Base-by-base conservation (phyloP, 2,797 vertebrate genomes). In the Chelidonichthys spinosus region DNA sequence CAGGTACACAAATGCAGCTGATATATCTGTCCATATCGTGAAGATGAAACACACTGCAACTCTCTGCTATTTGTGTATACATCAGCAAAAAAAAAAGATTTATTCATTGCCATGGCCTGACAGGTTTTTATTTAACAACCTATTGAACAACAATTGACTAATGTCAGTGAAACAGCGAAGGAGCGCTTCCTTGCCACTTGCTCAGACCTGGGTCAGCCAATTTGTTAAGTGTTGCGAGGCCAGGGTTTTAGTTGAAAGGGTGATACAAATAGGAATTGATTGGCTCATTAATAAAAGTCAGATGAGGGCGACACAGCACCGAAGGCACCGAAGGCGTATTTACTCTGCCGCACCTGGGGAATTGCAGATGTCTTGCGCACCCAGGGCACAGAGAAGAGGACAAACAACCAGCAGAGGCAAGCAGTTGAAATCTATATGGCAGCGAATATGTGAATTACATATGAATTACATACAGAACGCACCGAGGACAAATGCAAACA, bases 211-310 rank as follows among this genome's bases (percentile, higher is more conserved):
- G 71, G 76, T 85, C 86, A 88, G 71, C 76, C 76, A 91, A 85
- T 91, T 84, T 89, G 82, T 89, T 89, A 83, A 89, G 83, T 86
- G 85, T 86, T 82, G 82, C 60, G 77, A 80, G 15, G 79, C 52
- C 49, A 42, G 52, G 84, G 37, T 68, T 82, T 81, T 53, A 63
- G 55, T 76, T 86, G 76, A 88, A 79, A 81, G 81, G 79, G 70
- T 79, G 81, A 87, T 77, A 88, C 71, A 80, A 88, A 88, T 74
- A 83, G 54, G 63, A 85, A 90, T 86, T 85, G 88, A 92, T 90
- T 77, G 59, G 72, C 72, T 81, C 87, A 88, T 92, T 89, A 88
- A 87, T 90, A 88, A 85, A 91, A 84, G 85, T 87, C 88, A 83
- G 73, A 81, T 68, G 68, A 82, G 71, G 70, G 71, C 8, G 7